These are phyloP conservation scores for Sarcophaga bullata DNA, from an alignment of 1,140 invertebrate genomes.

Conservation along the genomic window DNA sequence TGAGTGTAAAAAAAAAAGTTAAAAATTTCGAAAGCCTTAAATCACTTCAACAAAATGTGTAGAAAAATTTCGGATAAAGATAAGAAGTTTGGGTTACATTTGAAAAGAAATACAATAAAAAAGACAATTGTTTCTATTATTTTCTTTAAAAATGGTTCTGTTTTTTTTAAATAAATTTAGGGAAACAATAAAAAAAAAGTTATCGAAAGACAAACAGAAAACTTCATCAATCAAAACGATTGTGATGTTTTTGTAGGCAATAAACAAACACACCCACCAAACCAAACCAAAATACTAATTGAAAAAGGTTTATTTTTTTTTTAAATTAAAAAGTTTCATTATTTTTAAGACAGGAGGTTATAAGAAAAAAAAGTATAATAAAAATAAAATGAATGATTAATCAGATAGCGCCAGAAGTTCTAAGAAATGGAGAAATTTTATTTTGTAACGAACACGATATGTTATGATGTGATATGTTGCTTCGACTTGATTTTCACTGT, in stretches of 20 bases:
- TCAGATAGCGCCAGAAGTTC: slow-evolving; percentile 17
- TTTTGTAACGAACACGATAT: background rate
- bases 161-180: no score
- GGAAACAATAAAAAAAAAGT: background rate
- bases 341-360: background rate
- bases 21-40: background rate
- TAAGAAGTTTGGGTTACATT: background rate
- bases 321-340: background rate
- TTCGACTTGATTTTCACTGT: background rate
- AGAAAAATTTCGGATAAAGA: background rate
- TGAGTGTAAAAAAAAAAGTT: background rate
- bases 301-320: no score
- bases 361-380: background rate
- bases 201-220: slow-evolving; percentile 4
- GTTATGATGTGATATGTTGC: no score
- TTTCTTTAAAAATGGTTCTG: no score
- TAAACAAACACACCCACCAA: background rate
- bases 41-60: background rate
- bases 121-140: no score
- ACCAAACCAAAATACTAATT: background rate
- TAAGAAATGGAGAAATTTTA: background rate
- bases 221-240: background rate
- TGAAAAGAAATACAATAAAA: background rate
- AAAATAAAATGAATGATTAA: background rate
- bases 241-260: background rate